Conservation (phyloP, 2,888 invertebrate genomes). For the Rotaria socialis region DNA sequence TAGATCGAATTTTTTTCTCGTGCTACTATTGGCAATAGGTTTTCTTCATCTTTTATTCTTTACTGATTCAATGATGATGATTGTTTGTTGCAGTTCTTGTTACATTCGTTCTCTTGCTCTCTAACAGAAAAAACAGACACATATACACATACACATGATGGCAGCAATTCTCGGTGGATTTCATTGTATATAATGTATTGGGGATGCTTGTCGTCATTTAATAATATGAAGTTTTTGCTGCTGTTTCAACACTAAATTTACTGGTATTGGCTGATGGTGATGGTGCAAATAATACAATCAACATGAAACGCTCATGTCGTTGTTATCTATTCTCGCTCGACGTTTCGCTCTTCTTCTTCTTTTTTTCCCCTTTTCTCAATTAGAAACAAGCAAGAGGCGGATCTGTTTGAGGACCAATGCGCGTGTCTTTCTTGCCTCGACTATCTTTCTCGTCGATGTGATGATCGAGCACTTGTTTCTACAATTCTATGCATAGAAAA, state of each 20-base stretch:
- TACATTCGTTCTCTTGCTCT: background rate
- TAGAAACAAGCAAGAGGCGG: slow-evolving; percentile 12
- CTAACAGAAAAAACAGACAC: background rate
- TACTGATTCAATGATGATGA: background rate
- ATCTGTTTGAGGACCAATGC: slow-evolving; percentile 14
- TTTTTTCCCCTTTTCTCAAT: background rate
- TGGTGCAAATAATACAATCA: slow-evolving; percentile 37
- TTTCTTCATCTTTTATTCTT: background rate
- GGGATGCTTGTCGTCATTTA: slow-evolving; percentile 8
- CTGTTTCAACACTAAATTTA: background rate
- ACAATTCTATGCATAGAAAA: slow-evolving; percentile 4
- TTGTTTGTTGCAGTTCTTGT: slow-evolving; percentile 3
- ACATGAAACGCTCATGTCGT: slow-evolving; percentile 7
- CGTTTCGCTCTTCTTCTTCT: background rate
- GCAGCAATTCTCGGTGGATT: background rate
- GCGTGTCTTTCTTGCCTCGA: background rate
- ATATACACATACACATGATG: background rate
- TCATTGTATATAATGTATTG: slow-evolving; percentile 1
- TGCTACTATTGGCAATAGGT: background rate
- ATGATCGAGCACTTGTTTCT: slow-evolving; percentile 20
- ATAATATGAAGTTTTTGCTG: slow-evolving; percentile 7
- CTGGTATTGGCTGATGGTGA: background rate
- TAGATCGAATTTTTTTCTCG: background rate
- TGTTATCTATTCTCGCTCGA: background rate
- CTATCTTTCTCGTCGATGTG: background rate